Conservation (phyloP, 2,888 invertebrate species). For the Ectemnius continuus region DNA sequence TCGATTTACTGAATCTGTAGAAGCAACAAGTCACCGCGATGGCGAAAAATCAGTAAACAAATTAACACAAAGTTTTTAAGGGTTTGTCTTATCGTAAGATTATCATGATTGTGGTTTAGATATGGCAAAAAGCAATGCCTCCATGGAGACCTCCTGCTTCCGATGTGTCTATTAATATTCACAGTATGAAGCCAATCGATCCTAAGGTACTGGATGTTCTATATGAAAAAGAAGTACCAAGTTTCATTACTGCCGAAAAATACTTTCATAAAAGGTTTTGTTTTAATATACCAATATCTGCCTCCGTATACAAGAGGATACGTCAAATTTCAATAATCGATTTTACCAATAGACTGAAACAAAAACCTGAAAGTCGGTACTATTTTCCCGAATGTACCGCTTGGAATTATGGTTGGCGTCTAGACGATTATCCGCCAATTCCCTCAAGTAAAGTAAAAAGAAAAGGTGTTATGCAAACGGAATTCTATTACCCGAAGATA, state of each 20-base stretch:
- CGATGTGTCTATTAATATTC: conserved; percentile 52
- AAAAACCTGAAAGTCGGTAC: conserved; percentile 68
- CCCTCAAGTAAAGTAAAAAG: conserved; percentile 52
- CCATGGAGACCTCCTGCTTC: conserved; percentile 59
- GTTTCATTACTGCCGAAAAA: conserved; percentile 64
- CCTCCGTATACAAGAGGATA: neutral
- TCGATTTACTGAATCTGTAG: too few relatives aligned
- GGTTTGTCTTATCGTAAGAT: too few relatives aligned
- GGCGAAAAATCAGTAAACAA: too few relatives aligned
- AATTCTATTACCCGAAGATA: conserved; percentile 65
- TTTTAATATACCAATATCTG: neutral
- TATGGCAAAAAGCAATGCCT: conserved; percentile 40
- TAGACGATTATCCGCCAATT: conserved; percentile 62
- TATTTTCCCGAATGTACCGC: conserved; percentile 70
- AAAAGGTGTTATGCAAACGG: conserved; percentile 57
- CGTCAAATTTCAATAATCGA: neutral
- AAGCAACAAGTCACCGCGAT: too few relatives aligned
- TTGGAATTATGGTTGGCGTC: conserved; percentile 72
- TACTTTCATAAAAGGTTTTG: conserved; percentile 69
- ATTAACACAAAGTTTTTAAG: too few relatives aligned
- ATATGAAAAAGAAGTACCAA: conserved; percentile 61
- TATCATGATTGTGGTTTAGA: conserved; percentile 13
- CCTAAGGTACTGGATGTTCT: conserved; percentile 58
- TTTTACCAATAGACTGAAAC: conserved; percentile 59
- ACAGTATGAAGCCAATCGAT: conserved; percentile 69